These are phyloP conservation scores for Podotricha telesiphe DNA, from an alignment of 2,888 invertebrate genomes.

Conservation along the genomic window DNA sequence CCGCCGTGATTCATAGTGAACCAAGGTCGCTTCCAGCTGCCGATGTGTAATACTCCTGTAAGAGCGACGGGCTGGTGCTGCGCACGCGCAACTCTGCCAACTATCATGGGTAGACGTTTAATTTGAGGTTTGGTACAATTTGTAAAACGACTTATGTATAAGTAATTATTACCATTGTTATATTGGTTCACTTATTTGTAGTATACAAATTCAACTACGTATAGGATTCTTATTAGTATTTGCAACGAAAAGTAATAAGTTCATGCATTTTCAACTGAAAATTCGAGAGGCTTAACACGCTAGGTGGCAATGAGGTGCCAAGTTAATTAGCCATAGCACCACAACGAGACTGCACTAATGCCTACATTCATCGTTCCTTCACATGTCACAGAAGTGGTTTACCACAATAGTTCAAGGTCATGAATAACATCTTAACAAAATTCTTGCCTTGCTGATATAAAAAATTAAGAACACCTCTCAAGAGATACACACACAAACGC, in stretches of 20 bases:
- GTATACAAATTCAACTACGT: neutral
- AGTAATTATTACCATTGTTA: neutral
- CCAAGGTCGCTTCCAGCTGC: slow-evolving; percentile 77
- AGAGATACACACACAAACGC: too few relatives aligned
- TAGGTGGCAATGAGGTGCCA: slow-evolving; percentile 43
- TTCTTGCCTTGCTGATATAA: slow-evolving; percentile 8
- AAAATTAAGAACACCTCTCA: neutral
- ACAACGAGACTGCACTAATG: slow-evolving; percentile 42
- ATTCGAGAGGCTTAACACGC: slow-evolving; percentile 44
- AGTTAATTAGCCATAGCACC: slow-evolving; percentile 41
- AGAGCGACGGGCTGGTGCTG: slow-evolving; percentile 41
- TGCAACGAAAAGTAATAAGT: neutral
- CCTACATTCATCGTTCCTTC: slow-evolving; percentile 39
- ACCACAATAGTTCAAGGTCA: slow-evolving; percentile 43
- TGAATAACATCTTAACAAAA: slow-evolving; percentile 36
- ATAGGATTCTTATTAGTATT: neutral
- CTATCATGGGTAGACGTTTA: neutral
- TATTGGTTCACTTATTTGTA: neutral
- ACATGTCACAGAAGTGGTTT: slow-evolving; percentile 40
- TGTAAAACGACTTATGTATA: neutral
- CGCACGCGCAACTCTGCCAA: slow-evolving; percentile 39
- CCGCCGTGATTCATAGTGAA: slow-evolving; percentile 74
- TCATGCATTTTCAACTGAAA: slow-evolving; percentile 1
- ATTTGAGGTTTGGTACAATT: neutral
- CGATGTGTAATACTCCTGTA: slow-evolving; percentile 52